Base-by-base conservation (phyloP, 1,140 invertebrate species). In the Philopotamus ludificatus region DNA sequence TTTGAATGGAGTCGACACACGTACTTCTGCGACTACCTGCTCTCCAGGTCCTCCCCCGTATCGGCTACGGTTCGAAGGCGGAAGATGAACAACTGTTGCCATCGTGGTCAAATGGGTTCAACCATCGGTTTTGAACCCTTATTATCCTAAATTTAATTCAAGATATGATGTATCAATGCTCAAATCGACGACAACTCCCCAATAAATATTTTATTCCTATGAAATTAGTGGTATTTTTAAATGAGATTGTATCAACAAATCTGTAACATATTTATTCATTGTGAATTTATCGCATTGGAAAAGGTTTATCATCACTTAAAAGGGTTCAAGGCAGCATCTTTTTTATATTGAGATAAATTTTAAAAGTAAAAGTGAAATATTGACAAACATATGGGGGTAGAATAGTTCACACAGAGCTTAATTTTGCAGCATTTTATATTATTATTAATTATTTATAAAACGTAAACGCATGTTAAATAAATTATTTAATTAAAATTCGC, bases 311-410 rank as follows among this genome's bases (percentile, higher is more conserved):
- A 59, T 44, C 16, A 9, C 55, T 59, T 18, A 42, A 41, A 59
- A 59, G 55, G 55, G 55, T 44, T 44, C 55, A n/a, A 34, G 50
- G 51, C 28, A 55, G 28, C 51, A 59, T 59, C 62, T 62, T 63
- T 58, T 42, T n/a, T n/a, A n/a, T n/a, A n/a, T n/a, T n/a, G n/a
- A 55, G 23, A 28, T 28, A 54, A 68, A 68, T 63, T 68, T n/a
- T 68, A 65, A 68, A 68, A 68, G 66, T 68, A 68, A 68, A 68
- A 68, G 66, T 68, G 66, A 68, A 68, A 64, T 42, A 55, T 49
- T 34, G 53, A n/a, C n/a, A n/a, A n/a, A n/a, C n/a, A n/a, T n/a
- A n/a, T n/a, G n/a, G n/a, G n/a, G n/a, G n/a, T n/a, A n/a, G n/a
- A n/a, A n/a, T n/a, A n/a, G n/a, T n/a, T n/a, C n/a, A n/a, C n/a